Percentiles rank a stretch among this genome's conserved stretches.
Evolutionary conservation across 2,113 vertebrate genomes (phyloP).

Genomic region (Gallinago media): DNA sequence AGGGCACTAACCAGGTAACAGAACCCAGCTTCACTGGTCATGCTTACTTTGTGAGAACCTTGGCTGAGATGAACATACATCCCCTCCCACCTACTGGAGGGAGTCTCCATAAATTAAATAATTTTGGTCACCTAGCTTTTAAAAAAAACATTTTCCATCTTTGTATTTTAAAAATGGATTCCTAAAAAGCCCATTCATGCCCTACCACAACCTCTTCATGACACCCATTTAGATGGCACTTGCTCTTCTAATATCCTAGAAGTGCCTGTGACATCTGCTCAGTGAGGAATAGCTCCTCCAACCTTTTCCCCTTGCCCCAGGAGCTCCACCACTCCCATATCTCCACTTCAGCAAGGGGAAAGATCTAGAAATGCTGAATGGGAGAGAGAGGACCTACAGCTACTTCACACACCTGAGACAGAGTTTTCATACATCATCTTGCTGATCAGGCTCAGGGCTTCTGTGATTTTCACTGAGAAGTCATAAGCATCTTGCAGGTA

Average conservation of each 20-base stretch:
- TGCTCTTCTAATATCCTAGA: background rate
- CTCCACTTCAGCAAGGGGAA: background rate
- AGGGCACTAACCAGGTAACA: background rate
- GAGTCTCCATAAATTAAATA: background rate
- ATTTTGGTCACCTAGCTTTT: background rate
- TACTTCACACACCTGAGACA: constrained; percentile 82
- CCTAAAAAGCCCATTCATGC: background rate
- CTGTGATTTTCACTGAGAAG: constrained; percentile 90
- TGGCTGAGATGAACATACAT: background rate
- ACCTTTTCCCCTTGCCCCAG: background rate
- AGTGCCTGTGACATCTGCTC: background rate
- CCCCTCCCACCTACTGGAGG: background rate
- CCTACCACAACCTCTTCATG: background rate
- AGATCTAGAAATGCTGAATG: background rate
- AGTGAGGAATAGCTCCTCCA: background rate
- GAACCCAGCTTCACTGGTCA: background rate
- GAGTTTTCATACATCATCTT: constrained; percentile 92
- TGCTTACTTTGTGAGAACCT: background rate
- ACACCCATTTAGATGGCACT: background rate
- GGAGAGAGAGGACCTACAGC: background rate
- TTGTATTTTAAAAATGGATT: background rate
- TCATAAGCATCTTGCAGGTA: constrained; percentile 90
- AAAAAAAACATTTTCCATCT: background rate
- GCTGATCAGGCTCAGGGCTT: constrained; percentile 87
- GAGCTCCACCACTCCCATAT: background rate